A percentile compares a stretch with the other conserved stretches of the same genome.
Conservation (phyloP, 1,140 invertebrate genomes). For the Caenorhabditis briggsae region DNA sequence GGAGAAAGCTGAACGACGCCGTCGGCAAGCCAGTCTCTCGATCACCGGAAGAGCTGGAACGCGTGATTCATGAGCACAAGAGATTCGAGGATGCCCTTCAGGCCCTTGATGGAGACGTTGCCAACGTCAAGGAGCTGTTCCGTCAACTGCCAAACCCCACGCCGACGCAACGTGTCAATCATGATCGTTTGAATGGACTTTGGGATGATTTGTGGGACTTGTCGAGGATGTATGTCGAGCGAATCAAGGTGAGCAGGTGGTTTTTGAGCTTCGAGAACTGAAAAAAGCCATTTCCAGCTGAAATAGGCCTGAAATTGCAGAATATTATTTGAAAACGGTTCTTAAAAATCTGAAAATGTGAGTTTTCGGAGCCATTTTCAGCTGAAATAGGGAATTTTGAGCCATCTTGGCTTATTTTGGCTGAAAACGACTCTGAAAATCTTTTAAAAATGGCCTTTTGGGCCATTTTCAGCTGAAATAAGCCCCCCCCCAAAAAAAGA, state of each 20-base stretch:
- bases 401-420: neutral
- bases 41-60: slow-evolving; percentile 88
- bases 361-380: too few relatives aligned
- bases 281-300: too few relatives aligned
- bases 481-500: too few relatives aligned
- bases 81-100: slow-evolving; percentile 80
- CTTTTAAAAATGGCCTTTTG: too few relatives aligned
- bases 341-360: too few relatives aligned
- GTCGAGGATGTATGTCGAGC: slow-evolving; percentile 88
- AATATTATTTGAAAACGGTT: too few relatives aligned
- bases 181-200: slow-evolving; percentile 87
- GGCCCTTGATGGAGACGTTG: slow-evolving; percentile 85
- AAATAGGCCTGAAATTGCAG: too few relatives aligned
- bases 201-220: slow-evolving; percentile 91
- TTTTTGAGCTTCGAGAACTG: neutral
- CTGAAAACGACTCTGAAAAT: neutral
- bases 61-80: slow-evolving; percentile 88
- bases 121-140: slow-evolving; percentile 79
- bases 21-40: slow-evolving; percentile 86
- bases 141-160: slow-evolving; percentile 83
- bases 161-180: slow-evolving; percentile 88
- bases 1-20: slow-evolving; percentile 86
- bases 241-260: slow-evolving; percentile 82
- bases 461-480: too few relatives aligned
- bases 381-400: too few relatives aligned